A percentile compares a stretch with the other conserved stretches of the same genome.
Evolutionary conservation across 2,797 vertebrate species (phyloP).

Genomic region (Cirrhinus molitorella): DNA sequence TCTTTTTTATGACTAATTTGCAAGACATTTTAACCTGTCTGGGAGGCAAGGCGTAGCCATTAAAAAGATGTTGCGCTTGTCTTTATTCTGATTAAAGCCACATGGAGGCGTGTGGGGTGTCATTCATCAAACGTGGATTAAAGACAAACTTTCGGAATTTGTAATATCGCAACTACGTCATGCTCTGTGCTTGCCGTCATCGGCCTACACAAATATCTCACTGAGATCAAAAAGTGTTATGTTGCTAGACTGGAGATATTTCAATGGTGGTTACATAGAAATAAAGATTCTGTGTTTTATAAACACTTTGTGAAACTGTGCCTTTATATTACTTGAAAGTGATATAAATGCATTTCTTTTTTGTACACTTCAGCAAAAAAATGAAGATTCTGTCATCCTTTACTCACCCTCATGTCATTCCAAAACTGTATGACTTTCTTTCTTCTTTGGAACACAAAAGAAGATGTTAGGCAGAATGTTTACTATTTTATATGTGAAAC

Average conservation of each 20-base stretch:
- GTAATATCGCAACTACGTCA: background rate
- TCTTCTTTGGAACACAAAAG: slow-evolving; percentile 4
- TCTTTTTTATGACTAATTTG: slow-evolving; percentile 38
- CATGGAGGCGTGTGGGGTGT: background rate
- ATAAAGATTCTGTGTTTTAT: background rate
- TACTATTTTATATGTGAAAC: background rate
- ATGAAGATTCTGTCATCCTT: background rate
- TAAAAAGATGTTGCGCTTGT: background rate
- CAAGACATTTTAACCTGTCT: slow-evolving; percentile 20
- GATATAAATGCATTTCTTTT: background rate
- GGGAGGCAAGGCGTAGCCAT: background rate
- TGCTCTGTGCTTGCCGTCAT: background rate
- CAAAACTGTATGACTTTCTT: slow-evolving; percentile 6
- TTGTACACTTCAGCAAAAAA: background rate
- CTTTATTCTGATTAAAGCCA: slow-evolving; percentile 29
- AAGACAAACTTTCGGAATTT: slow-evolving; percentile 6
- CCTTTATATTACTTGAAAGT: background rate
- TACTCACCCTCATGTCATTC: background rate
- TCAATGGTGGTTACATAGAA: background rate
- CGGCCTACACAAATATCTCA: background rate
- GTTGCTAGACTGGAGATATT: background rate
- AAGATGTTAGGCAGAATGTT: background rate
- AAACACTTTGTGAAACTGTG: background rate
- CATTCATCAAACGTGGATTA: slow-evolving; percentile 25
- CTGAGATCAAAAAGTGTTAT: background rate